Evolutionary conservation across 2,888 invertebrate genomes (phyloP).

Genomic region (Xestia c-nigrum): DNA sequence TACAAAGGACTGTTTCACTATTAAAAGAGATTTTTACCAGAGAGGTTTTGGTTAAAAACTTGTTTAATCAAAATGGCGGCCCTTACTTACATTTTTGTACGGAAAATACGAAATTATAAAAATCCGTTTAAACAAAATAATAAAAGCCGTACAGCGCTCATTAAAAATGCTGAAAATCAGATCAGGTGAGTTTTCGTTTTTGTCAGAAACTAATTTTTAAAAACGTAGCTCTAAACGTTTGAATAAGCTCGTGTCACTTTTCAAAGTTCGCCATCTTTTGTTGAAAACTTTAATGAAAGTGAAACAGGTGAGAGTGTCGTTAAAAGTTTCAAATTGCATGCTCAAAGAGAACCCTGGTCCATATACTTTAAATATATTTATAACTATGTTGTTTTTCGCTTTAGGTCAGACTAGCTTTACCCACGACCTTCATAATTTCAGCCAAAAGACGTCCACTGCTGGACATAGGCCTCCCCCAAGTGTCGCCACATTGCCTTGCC

Average conservation of each 20-base stretch:
- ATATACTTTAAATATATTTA: not conserved
- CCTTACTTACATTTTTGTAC: not conserved
- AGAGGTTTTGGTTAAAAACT: not conserved
- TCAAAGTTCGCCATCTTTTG: constrained; percentile 44
- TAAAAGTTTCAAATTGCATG: constrained; percentile 61
- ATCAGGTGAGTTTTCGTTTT: constrained; percentile 16
- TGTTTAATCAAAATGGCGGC: not conserved
- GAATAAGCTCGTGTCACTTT: constrained; percentile 32
- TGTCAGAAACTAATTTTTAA: not conserved
- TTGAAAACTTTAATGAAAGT: constrained; percentile 55
- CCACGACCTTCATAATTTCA: too few species aligned
- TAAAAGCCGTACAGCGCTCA: constrained; percentile 1
- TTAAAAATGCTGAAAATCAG: constrained; percentile 14
- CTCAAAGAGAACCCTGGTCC: constrained; percentile 18
- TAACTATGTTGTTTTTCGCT: too few species aligned
- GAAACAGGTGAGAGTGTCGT: constrained; percentile 47
- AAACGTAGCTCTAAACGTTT: constrained; percentile 4
- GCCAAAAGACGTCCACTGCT: too few species aligned
- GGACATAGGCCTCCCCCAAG: too few species aligned
- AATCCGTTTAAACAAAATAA: not conserved
- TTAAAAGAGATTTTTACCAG: not conserved
- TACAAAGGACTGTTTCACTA: too few species aligned
- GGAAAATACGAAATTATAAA: not conserved
- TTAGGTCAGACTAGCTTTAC: too few species aligned
- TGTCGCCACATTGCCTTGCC: too few species aligned